Percentiles rank a stretch among this genome's conserved stretches.
These are phyloP conservation scores for Scaptomyza parva DNA, from an alignment of 2,888 invertebrate genomes.

Conservation along the genomic window DNA sequence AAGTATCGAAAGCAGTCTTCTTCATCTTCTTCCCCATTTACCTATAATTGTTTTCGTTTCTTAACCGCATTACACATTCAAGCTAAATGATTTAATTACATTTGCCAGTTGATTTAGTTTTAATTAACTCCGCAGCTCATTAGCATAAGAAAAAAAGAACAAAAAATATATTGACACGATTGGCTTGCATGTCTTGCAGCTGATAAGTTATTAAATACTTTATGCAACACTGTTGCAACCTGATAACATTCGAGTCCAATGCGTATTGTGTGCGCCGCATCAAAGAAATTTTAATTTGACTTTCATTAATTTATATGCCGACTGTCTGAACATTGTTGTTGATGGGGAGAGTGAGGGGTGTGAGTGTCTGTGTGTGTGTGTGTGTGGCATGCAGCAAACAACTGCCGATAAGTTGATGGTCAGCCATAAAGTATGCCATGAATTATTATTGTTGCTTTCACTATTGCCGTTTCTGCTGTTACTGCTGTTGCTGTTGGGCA, in stretches of 20 bases:
- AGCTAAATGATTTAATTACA: slow-evolving; percentile 8
- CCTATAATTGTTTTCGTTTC: background rate
- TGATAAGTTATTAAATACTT: slow-evolving; percentile 19
- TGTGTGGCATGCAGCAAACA: slow-evolving; percentile 11
- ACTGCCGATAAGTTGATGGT: slow-evolving; percentile 71
- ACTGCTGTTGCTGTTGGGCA: slow-evolving; percentile 1
- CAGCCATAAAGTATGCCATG: slow-evolving; percentile 71
- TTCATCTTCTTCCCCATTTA: slow-evolving; percentile 9
- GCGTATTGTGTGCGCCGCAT: slow-evolving; percentile 26
- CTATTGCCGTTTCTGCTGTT: slow-evolving; percentile 36
- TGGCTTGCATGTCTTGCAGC: slow-evolving; percentile 2
- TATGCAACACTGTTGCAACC: slow-evolving; percentile 20
- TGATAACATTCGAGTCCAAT: slow-evolving; percentile 11
- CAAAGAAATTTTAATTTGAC: slow-evolving; percentile 71
- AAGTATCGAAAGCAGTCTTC: slow-evolving; percentile 22
- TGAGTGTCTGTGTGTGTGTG: background rate
- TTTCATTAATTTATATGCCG: slow-evolving; percentile 67
- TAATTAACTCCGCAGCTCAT: slow-evolving; percentile 13
- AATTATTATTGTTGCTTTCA: slow-evolving; percentile 61
- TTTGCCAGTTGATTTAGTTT: slow-evolving; percentile 3
- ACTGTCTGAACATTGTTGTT: slow-evolving; percentile 4
- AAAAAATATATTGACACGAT: background rate
- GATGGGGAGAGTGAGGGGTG: slow-evolving; percentile 14
- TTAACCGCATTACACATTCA: background rate
- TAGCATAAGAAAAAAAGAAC: background rate